Percentiles rank a stretch among this genome's conserved stretches.
Evolutionary conservation across 1,140 invertebrate species (phyloP).

Genomic region (Oscheius sp.): DNA sequence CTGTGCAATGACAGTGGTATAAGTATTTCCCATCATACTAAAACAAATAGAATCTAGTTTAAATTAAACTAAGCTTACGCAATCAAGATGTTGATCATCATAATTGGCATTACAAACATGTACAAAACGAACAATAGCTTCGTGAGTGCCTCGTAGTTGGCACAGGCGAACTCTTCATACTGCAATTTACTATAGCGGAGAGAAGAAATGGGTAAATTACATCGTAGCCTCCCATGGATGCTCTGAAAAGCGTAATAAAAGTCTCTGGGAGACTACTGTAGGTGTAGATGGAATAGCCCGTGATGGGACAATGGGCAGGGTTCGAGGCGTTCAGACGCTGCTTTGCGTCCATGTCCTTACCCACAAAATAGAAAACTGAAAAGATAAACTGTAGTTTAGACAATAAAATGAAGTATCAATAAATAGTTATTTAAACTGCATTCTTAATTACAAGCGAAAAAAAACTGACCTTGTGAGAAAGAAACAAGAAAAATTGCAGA

Average conservation of each 20-base stretch:
- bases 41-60: neutral
- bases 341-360: slow-evolving; percentile 74
- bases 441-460: too few species aligned
- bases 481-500: slow-evolving; percentile 87
- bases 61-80: neutral
- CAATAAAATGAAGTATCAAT: too few species aligned
- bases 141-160: slow-evolving; percentile 82
- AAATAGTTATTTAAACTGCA: too few species aligned
- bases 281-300: slow-evolving; percentile 74
- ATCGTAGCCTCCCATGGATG: slow-evolving; percentile 94
- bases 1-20: slow-evolving; percentile 79
- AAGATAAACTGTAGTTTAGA: slow-evolving; percentile 39
- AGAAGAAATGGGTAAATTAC: slow-evolving; percentile 75
- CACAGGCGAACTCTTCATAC: slow-evolving; percentile 84
- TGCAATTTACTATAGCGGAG: slow-evolving; percentile 64
- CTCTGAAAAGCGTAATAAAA: slow-evolving; percentile 95
- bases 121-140: slow-evolving; percentile 93
- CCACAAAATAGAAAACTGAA: slow-evolving; percentile 87
- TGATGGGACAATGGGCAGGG: slow-evolving; percentile 40
- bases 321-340: slow-evolving; percentile 67
- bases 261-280: slow-evolving; percentile 74
- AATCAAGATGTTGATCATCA: slow-evolving; percentile 68
- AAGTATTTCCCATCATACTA: slow-evolving; percentile 69
- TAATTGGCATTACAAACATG: slow-evolving; percentile 93
- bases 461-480: slow-evolving; percentile 85